Evolutionary conservation across 2,113 vertebrate species (phyloP).

Genomic region (Cepphus grylle): DNA sequence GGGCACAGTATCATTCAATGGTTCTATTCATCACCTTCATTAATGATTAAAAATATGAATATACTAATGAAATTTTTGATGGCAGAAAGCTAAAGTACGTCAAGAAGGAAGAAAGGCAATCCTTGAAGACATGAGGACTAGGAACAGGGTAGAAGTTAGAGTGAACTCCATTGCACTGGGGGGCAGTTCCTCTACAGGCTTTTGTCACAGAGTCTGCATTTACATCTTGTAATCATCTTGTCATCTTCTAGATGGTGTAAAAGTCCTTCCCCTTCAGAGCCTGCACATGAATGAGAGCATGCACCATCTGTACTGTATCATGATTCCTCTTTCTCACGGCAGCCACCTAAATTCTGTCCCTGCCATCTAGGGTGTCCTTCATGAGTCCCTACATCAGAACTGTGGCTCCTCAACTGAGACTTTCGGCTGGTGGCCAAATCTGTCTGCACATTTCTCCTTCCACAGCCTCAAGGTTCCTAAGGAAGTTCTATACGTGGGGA

Average conservation of each 20-base stretch:
- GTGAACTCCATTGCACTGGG: not conserved
- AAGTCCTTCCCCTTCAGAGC: not conserved
- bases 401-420: not conserved
- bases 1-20: not conserved
- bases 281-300: not conserved
- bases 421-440: accelerated
- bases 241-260: not conserved
- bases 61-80: not conserved
- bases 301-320: not conserved
- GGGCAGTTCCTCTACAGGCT: not conserved
- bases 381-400: not conserved
- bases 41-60: not conserved
- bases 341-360: not conserved
- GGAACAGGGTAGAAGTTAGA: not conserved
- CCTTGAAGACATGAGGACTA: not conserved
- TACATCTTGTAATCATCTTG: not conserved
- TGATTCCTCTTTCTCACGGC: not conserved
- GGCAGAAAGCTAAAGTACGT: not conserved
- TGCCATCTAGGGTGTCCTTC: not conserved
- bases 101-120: not conserved
- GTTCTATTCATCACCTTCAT: not conserved
- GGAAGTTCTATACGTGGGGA: not conserved
- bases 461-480: not conserved
- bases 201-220: not conserved
- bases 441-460: not conserved